A percentile compares a stretch with the other conserved stretches of the same genome.
Conservation (phyloP, 2,797 vertebrate species). For the Eulemur rubriventer region DNA sequence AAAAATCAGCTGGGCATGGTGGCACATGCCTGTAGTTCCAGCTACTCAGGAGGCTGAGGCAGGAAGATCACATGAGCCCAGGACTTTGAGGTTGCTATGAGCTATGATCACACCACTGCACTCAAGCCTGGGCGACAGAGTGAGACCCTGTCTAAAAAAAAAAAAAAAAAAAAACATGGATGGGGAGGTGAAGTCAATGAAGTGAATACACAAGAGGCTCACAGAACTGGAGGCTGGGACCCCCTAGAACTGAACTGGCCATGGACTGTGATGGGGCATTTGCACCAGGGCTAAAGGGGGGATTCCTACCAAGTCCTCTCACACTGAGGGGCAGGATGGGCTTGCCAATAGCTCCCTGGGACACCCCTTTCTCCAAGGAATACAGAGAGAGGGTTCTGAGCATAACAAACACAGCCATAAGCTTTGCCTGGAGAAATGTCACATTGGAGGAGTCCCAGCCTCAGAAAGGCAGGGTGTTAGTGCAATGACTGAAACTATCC, state of each 20-base stretch:
- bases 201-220: background rate
- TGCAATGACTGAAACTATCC: background rate
- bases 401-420: background rate
- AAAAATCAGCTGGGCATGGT: background rate
- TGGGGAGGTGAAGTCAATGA: background rate
- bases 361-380: background rate
- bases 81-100: background rate
- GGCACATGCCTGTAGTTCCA: background rate
- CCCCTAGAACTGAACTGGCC: background rate
- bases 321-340: background rate
- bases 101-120: background rate
- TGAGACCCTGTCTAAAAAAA: background rate
- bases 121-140: background rate
- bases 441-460: rapidly evolving
- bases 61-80: background rate
- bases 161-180: background rate
- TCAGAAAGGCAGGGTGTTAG: background rate
- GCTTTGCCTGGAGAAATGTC: background rate
- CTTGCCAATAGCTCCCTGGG: background rate
- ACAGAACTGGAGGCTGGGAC: background rate
- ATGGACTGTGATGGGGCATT: rapidly evolving
- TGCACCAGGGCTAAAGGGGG: too few species aligned
- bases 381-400: background rate
- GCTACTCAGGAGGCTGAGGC: background rate
- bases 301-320: background rate